Percentiles rank a stretch among this genome's conserved stretches.
phyloP scores from a whole-genome alignment of 2,113 vertebrate genomes.

The Perccottus glenii region DNA sequence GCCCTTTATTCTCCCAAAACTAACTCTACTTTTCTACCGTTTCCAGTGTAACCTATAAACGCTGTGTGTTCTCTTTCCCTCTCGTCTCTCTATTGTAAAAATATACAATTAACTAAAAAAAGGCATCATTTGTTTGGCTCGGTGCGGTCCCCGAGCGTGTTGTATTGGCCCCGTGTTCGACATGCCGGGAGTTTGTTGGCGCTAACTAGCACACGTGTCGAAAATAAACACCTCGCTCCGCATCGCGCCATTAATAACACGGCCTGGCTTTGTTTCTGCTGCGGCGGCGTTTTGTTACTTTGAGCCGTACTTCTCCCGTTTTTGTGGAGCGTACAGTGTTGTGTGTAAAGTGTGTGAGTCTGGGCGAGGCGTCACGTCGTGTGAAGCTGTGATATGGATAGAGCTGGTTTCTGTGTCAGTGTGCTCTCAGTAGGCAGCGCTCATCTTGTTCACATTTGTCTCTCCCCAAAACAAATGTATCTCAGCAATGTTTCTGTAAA shows the following conservation, averaged over 20 bases:
- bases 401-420: constrained; percentile 66
- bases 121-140: constrained; percentile 65
- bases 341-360: constrained; percentile 68
- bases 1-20: constrained; percentile 4
- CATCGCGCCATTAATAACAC: constrained; percentile 76
- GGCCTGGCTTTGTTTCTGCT: constrained; percentile 72
- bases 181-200: constrained; percentile 72
- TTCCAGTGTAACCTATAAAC: constrained; percentile 44
- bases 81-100: constrained; percentile 49
- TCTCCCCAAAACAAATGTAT: background rate
- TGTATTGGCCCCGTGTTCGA: constrained; percentile 62
- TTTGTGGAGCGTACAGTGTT: constrained; percentile 24
- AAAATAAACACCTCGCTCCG: constrained; percentile 76
- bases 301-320: constrained; percentile 47
- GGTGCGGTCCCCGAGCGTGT: constrained; percentile 60
- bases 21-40: constrained; percentile 38
- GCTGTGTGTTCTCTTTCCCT: background rate
- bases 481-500: background rate
- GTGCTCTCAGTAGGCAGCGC: background rate
- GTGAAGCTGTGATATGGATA: background rate
- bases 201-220: constrained; percentile 78
- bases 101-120: constrained; percentile 72
- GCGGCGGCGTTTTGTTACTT: constrained; percentile 73
- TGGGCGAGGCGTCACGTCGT: background rate
- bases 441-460: constrained; percentile 4